Evolutionary conservation across 2,888 invertebrate species (phyloP).

Genomic region (Diachrysia chrysitis): DNA sequence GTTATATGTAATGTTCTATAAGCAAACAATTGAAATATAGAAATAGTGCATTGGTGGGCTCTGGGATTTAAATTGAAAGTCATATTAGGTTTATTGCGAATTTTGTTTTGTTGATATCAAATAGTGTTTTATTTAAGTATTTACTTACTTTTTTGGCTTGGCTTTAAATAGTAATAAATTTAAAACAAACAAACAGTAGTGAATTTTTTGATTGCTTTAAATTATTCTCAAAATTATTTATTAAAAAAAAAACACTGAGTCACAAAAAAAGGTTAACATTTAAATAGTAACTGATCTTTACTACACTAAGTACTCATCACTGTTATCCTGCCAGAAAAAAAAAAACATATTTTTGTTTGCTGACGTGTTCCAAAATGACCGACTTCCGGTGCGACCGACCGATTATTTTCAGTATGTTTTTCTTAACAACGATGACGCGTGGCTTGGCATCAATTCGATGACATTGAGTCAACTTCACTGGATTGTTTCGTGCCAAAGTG

Average conservation of each 20-base stretch:
- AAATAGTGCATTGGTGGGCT: neutral
- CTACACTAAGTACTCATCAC: neutral
- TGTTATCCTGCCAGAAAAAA: slow-evolving; percentile 36
- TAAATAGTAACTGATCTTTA: neutral
- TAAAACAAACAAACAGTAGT: no score
- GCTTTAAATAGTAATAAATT: no score
- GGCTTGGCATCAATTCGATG: slow-evolving; percentile 55
- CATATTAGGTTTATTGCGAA: neutral
- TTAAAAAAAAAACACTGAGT: no score
- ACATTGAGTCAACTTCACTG: slow-evolving; percentile 48
- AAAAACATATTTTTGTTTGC: slow-evolving; percentile 34
- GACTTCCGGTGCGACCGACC: slow-evolving; percentile 66
- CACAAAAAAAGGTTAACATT: no score
- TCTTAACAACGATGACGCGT: slow-evolving; percentile 43
- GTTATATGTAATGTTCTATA: neutral
- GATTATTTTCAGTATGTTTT: slow-evolving; percentile 73
- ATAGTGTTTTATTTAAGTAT: no score
- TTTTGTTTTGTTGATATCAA: neutral
- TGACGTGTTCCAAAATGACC: slow-evolving; percentile 65
- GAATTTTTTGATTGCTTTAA: no score
- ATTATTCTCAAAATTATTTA: no score
- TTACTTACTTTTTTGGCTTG: no score
- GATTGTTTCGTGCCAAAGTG: slow-evolving; percentile 43
- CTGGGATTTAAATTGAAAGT: neutral
- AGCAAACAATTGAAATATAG: neutral